These are phyloP conservation scores for Lysandra coridon DNA, from an alignment of 2,888 invertebrate genomes.

Conservation along the genomic window DNA sequence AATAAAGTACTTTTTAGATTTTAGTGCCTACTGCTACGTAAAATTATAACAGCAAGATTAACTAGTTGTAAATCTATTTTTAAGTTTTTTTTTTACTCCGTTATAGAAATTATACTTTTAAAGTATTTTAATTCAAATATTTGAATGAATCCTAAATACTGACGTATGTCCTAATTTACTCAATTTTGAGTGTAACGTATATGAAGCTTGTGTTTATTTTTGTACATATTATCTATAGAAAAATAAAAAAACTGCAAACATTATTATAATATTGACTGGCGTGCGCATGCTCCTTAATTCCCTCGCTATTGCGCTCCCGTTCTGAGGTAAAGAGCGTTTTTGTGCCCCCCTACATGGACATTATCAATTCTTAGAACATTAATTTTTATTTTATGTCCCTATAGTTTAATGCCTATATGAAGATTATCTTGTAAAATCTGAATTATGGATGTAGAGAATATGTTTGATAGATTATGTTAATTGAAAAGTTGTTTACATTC, in stretches of 20 bases:
- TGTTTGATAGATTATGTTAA: neutral
- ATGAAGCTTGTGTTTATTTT: too few relatives aligned
- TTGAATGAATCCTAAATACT: too few relatives aligned
- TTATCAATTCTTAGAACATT: conserved; percentile 32
- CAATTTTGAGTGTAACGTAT: too few relatives aligned
- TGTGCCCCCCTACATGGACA: conserved; percentile 27
- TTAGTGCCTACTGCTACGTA: neutral
- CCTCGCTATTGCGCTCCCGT: conserved; percentile 31
- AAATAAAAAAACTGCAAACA: neutral
- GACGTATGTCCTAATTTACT: too few relatives aligned
- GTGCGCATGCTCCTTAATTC: conserved; percentile 21
- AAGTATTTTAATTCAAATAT: too few relatives aligned
- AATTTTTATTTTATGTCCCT: conserved; percentile 31
- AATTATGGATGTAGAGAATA: conserved; percentile 27
- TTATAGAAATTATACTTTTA: too few relatives aligned
- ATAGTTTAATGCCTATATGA: conserved; percentile 18
- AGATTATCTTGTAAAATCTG: conserved; percentile 29
- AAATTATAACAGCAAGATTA: too few relatives aligned
- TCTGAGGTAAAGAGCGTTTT: conserved; percentile 33
- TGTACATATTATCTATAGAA: too few relatives aligned
- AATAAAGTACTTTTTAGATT: neutral
- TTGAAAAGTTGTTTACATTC: conserved; percentile 16
- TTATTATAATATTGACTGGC: neutral
- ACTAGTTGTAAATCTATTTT: too few relatives aligned
- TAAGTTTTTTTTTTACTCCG: too few relatives aligned